phyloP scores from a whole-genome alignment of 2,113 vertebrate genomes.

The Protobothrops flavoviridis region DNA sequence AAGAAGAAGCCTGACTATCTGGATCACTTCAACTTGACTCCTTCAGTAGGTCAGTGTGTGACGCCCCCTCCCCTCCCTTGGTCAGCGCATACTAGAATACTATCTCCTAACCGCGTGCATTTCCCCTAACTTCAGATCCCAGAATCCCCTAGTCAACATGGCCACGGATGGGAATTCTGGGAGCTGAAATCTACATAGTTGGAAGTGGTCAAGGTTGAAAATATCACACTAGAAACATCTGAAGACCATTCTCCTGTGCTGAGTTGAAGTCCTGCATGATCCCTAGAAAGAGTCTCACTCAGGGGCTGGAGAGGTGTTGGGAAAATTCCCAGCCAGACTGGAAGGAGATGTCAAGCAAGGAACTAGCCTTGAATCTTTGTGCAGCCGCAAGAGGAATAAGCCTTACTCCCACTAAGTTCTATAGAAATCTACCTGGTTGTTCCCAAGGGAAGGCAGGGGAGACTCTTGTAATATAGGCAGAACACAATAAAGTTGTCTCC shows the following conservation, averaged over 20 bases:
- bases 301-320: neutral
- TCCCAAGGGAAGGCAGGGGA: too few species aligned
- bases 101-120: neutral
- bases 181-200: neutral
- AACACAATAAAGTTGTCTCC: too few species aligned
- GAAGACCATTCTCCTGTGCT: neutral
- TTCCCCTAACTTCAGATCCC: neutral
- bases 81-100: neutral
- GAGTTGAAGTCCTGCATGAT: neutral
- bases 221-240: neutral
- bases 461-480: too few species aligned
- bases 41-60: conserved; percentile 44
- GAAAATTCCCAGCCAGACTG: neutral
- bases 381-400: neutral
- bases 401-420: neutral
- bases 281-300: neutral
- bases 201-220: neutral
- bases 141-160: neutral
- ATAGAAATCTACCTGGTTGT: too few species aligned
- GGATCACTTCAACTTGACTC: conserved; percentile 58
- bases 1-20: conserved; percentile 60
- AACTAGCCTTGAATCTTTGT: neutral
- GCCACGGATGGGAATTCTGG: neutral
- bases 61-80: neutral
- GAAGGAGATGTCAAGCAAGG: neutral